phyloP scores from a whole-genome alignment of 2,888 invertebrate species.

The Oscheius sp. region DNA sequence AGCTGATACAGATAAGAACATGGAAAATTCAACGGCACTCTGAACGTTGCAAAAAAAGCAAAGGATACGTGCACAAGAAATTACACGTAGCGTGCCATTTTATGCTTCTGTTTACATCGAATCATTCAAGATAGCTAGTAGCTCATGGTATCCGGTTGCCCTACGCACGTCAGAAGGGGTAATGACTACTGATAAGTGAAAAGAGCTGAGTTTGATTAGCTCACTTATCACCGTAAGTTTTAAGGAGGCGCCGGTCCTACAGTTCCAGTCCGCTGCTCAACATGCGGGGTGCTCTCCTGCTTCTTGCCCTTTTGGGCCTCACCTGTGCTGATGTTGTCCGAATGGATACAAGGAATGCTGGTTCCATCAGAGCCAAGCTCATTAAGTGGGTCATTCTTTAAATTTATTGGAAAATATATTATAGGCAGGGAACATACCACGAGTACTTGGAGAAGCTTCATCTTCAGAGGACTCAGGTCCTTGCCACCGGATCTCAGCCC shows the following conservation, averaged over 20 bases:
- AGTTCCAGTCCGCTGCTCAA: slow-evolving; percentile 14
- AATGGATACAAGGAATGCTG: slow-evolving; percentile 45
- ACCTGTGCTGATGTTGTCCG: slow-evolving; percentile 48
- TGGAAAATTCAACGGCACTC: too few relatives aligned
- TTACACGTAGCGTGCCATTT: too few relatives aligned
- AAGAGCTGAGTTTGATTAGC: not conserved
- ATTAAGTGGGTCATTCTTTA: slow-evolving; percentile 45
- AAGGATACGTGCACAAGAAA: too few relatives aligned
- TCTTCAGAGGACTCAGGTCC: slow-evolving; percentile 38
- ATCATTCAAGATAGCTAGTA: not conserved
- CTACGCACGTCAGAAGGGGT: not conserved
- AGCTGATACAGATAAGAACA: too few relatives aligned
- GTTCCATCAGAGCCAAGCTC: slow-evolving; percentile 51
- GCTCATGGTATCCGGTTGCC: not conserved
- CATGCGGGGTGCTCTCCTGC: slow-evolving; percentile 51
- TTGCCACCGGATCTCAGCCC: too few relatives aligned
- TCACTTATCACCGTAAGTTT: too few relatives aligned
- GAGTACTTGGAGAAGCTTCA: slow-evolving; percentile 39
- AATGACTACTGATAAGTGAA: not conserved
- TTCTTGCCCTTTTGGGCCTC: slow-evolving; percentile 59
- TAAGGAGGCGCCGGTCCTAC: too few relatives aligned
- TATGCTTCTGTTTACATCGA: too few relatives aligned
- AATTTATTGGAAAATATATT: not conserved
- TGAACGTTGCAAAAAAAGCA: too few relatives aligned
- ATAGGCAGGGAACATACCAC: slow-evolving; percentile 36